Base-by-base conservation (phyloP, 2,888 invertebrate species). In the Doris montereyensis region DNA sequence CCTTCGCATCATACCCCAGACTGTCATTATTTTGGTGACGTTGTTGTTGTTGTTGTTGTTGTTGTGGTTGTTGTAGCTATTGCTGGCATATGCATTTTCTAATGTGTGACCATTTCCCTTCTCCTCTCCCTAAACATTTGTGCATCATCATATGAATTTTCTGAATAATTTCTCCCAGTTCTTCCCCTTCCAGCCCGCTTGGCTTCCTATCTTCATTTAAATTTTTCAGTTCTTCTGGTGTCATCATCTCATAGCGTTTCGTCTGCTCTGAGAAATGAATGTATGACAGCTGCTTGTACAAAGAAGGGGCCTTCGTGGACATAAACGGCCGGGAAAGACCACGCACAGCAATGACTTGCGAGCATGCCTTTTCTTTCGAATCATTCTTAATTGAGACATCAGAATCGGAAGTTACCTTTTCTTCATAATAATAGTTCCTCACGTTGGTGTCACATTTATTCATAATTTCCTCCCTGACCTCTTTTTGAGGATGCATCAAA, bases 191-290 rank as follows among this genome's bases (percentile, higher is more conserved):
- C n/a, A n/a, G n/a, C n/a, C n/a, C n/a, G n/a, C n/a, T n/a, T n/a
- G n/a, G n/a, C n/a, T n/a, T n/a, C n/a, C n/a, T n/a, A n/a, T n/a
- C n/a, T n/a, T n/a, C n/a, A n/a, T n/a, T n/a, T n/a, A n/a, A n/a
- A n/a, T n/a, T n/a, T n/a, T n/a, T n/a, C n/a, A n/a, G n/a, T n/a
- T n/a, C n/a, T n/a, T n/a, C n/a, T 28, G 34, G 70, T 10, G 13
- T 26, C 24, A 32, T 26, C 79, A 75, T 76, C 57, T 79, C 79
- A 76, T 79, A 79, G n/a, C 79, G 76, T 4, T 71, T 30, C 0
- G 79, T 71, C 71, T 76, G 70, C 76, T 79, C 79, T 26, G 71
- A 79, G 52, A 76, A 79, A 24, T 79, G 79, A 41, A 79, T 79
- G 10, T 71, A 28, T 24, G 79, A 60, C 52, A 79, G 52, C 68